A percentile compares a stretch with the other conserved stretches of the same genome.
These are phyloP conservation scores for Halichoerus grypus DNA, from an alignment of 2,113 vertebrate species.

Conservation along the genomic window DNA sequence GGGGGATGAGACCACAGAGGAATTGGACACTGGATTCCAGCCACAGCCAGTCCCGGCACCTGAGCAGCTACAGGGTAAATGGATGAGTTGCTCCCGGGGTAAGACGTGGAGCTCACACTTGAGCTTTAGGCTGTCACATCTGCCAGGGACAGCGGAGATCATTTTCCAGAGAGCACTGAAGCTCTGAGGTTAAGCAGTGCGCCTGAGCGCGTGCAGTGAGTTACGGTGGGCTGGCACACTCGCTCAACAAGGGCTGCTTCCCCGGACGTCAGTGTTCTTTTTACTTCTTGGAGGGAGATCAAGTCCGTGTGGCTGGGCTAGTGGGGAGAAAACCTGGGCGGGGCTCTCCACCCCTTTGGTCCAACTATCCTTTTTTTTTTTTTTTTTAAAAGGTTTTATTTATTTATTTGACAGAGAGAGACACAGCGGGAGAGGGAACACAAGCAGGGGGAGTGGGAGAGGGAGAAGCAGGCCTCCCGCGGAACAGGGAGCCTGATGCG, in stretches of 20 bases:
- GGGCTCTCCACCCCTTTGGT: not conserved
- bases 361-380: no score
- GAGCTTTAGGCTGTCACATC: not conserved
- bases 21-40: not conserved
- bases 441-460: no score
- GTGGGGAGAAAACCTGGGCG: not conserved
- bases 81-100: not conserved
- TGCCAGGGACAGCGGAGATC: not conserved
- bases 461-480: no score
- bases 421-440: no score
- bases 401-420: no score
- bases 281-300: not conserved
- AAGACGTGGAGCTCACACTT: not conserved
- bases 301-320: not conserved
- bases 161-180: not conserved
- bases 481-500: no score
- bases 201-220: not conserved
- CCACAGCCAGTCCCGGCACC: not conserved
- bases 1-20: not conserved
- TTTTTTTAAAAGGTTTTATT: no score
- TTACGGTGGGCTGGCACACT: not conserved
- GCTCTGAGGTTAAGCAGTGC: not conserved
- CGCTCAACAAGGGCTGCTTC: not conserved
- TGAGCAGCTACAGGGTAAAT: no score
- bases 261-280: not conserved